Base-by-base conservation (phyloP, 2,113 vertebrate genomes). In the Spermophilus dauricus region DNA sequence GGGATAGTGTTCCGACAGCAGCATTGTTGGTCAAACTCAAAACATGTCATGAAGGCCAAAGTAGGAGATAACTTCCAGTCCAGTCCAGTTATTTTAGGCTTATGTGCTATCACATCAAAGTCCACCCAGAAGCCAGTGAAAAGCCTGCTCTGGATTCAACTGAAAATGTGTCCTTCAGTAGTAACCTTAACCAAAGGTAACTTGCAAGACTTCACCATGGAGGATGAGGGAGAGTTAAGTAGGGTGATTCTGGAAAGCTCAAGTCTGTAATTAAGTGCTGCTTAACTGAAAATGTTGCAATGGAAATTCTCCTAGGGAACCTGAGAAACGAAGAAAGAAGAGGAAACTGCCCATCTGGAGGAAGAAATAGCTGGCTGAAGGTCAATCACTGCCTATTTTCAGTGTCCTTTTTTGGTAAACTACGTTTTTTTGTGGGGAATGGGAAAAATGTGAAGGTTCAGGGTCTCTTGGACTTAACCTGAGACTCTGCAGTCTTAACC, bases 51-150 rank as follows among this genome's bases (percentile, higher is more conserved):
- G n/a, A 89, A 95, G 11, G 24, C 73, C 75, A 58, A 72, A 61
- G 91, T 0, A 20, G 75, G 77, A 96, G 91, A 63, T 61, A 56
- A 56, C 30, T 89, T 89, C 61, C 32, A 56, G 56, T 73, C 42
- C 39, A 78, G 42, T 11, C n/a, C 53, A 86, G 92, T 98, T 98
- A 98, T 98, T 98, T 98, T 98, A 84, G 91, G 97, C 75, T 97
- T 94, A 93, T 89, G 91, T 53, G 4, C 93, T 92, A 96, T 95
- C 87, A 81, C 56, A 53, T 58, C 86, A 63, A 86, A 94, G 94
- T 97, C 95, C 92, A 91, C 92, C 92, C 97, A 97, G 89, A 96
- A 89, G 78, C 88, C 12, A 30, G 87, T 75, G 92, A 97, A 97
- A 98, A 98, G 97, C 93, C 86, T 97, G 98, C 98, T 96, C 80